Conservation (phyloP, 2,113 vertebrate species). For the Apistogramma diplotaenia region DNA sequence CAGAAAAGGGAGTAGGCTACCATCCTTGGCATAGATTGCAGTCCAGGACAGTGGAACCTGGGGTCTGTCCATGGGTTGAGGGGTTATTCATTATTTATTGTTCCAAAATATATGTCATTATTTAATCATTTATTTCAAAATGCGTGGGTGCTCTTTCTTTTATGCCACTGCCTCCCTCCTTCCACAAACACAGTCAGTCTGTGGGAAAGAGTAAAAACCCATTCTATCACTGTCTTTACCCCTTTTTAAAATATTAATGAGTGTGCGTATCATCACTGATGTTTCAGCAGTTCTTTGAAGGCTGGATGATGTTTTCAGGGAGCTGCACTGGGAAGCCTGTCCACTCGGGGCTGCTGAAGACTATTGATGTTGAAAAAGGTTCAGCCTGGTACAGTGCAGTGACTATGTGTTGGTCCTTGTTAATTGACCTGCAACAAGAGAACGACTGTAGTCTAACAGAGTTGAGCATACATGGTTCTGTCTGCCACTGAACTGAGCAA, state of each 20-base stretch:
- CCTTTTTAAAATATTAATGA: neutral
- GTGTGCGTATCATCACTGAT: neutral
- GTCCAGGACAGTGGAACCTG: accelerated
- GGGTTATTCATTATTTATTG: neutral
- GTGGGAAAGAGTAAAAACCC: neutral
- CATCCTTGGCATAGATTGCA: neutral
- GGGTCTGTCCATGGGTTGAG: too few relatives aligned
- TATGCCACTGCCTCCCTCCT: neutral
- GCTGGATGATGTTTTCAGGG: neutral
- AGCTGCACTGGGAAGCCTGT: neutral
- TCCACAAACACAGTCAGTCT: neutral
- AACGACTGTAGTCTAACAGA: neutral
- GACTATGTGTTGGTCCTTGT: neutral
- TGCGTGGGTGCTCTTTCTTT: accelerated
- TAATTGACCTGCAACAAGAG: neutral
- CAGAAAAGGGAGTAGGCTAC: neutral
- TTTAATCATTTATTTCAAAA: neutral
- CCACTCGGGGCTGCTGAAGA: neutral
- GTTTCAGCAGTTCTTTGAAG: neutral
- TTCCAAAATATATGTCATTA: neutral
- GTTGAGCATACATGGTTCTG: neutral
- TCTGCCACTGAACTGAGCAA: neutral
- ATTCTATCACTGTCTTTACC: neutral
- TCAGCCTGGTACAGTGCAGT: accelerated
- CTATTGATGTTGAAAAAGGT: neutral